Conservation (phyloP, 2,797 vertebrate genomes). For the Pterois miles region DNA sequence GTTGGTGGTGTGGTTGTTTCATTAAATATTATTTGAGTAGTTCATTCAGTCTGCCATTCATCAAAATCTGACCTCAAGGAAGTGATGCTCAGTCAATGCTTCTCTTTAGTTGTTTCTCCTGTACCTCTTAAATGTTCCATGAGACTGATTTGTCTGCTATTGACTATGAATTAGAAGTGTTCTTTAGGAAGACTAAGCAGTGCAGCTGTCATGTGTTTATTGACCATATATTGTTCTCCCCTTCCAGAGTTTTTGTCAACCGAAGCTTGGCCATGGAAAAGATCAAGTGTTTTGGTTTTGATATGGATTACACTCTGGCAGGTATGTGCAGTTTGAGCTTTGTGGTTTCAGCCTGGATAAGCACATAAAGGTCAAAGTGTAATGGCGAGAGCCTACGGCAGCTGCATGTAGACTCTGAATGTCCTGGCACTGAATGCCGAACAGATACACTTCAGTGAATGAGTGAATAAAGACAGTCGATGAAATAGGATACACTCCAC, state of each 20-base stretch:
- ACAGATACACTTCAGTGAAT: neutral
- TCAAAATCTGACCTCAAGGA: neutral
- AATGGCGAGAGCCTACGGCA: too few species aligned
- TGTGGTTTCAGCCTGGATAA: neutral
- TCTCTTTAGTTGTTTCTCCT: neutral
- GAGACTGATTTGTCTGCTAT: neutral
- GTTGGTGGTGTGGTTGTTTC: slow-evolving; percentile 24
- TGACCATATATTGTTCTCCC: slow-evolving; percentile 31
- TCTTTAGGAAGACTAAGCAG: neutral
- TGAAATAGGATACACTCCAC: neutral
- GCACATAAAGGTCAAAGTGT: neutral
- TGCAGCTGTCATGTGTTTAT: neutral
- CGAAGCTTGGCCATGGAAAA: slow-evolving; percentile 99
- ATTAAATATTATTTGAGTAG: neutral
- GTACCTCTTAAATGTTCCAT: neutral
- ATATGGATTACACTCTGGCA: slow-evolving; percentile 99
- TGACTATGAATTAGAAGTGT: neutral
- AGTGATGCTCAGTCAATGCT: neutral
- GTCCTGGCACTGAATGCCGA: neutral
- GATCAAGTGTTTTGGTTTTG: slow-evolving; percentile 99
- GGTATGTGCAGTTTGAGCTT: slow-evolving; percentile 80
- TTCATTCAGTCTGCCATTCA: neutral
- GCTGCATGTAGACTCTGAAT: neutral
- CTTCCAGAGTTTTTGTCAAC: slow-evolving; percentile 95
- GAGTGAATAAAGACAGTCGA: too few species aligned